These are phyloP conservation scores for Donacobius atricapilla DNA, from an alignment of 2,113 vertebrate species.

Conservation along the genomic window DNA sequence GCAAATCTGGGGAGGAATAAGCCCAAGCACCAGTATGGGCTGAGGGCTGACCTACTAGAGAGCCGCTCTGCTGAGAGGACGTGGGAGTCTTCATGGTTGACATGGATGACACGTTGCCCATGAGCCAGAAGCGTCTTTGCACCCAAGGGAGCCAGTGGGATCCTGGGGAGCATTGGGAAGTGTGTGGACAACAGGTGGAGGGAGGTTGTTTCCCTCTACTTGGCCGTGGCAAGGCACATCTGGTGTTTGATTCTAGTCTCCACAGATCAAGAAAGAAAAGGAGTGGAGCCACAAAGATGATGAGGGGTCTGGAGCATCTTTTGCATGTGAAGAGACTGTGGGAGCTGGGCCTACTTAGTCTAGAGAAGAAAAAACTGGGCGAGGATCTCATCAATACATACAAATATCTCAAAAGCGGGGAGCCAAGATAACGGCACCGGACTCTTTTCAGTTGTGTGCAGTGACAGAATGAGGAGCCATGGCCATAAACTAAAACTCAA, in stretches of 20 bases:
- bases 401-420: neutral
- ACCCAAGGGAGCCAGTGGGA: neutral
- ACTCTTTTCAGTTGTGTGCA: neutral
- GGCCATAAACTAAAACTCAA: neutral
- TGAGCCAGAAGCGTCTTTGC: neutral
- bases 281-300: neutral
- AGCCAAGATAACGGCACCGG: fast-evolving
- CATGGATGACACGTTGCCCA: neutral
- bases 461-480: neutral
- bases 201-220: neutral
- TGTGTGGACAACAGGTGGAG: neutral
- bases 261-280: neutral
- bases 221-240: neutral
- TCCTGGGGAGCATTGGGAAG: neutral
- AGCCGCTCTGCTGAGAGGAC: neutral
- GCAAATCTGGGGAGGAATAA: neutral
- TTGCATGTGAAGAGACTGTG: neutral
- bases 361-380: neutral
- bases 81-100: too few species aligned
- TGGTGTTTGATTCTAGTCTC: neutral
- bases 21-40: fast-evolving
- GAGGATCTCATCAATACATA: neutral
- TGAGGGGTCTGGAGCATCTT: neutral
- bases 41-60: neutral
- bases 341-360: neutral